Evolutionary conservation across 2,113 vertebrate species (phyloP).

Genomic region (Orientallactaga bullata): DNA sequence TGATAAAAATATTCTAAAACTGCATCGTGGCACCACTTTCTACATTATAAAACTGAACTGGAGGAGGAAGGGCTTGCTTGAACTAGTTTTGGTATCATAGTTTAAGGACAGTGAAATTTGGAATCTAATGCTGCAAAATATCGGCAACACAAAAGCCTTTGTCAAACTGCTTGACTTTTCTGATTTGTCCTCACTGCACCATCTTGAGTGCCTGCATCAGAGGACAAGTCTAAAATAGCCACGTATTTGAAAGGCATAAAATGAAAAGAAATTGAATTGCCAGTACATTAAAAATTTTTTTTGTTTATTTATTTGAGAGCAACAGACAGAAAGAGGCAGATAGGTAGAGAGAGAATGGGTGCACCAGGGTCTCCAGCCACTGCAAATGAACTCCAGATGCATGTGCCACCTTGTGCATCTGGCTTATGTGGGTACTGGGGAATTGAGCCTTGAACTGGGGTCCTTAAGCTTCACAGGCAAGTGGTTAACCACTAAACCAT

Average conservation of each 20-base stretch:
- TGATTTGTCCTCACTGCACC: background rate
- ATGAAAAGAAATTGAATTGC: slow-evolving; percentile 53
- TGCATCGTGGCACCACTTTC: background rate
- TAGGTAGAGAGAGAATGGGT: too few species aligned
- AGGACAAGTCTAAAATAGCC: slow-evolving; percentile 52
- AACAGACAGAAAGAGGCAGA: too few species aligned
- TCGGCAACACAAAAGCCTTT: slow-evolving; percentile 42
- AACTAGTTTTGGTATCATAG: background rate
- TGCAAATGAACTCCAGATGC: too few species aligned
- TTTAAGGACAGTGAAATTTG: slow-evolving; percentile 53
- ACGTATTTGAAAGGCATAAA: slow-evolving; percentile 56
- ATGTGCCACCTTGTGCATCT: too few species aligned
- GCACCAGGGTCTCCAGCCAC: too few species aligned
- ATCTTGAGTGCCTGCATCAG: slow-evolving; percentile 13
- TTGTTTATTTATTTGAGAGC: too few species aligned
- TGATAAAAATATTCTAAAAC: slow-evolving; percentile 1
- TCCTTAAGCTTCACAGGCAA: too few species aligned
- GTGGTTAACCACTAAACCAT: too few species aligned
- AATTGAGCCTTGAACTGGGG: too few species aligned
- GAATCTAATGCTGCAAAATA: slow-evolving; percentile 43
- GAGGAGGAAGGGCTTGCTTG: background rate
- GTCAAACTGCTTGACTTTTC: slow-evolving; percentile 22
- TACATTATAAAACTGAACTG: background rate
- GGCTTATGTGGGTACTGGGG: too few species aligned
- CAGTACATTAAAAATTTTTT: too few species aligned